Conservation (phyloP, 2,888 invertebrate species). For the Drosophila mimetica region DNA sequence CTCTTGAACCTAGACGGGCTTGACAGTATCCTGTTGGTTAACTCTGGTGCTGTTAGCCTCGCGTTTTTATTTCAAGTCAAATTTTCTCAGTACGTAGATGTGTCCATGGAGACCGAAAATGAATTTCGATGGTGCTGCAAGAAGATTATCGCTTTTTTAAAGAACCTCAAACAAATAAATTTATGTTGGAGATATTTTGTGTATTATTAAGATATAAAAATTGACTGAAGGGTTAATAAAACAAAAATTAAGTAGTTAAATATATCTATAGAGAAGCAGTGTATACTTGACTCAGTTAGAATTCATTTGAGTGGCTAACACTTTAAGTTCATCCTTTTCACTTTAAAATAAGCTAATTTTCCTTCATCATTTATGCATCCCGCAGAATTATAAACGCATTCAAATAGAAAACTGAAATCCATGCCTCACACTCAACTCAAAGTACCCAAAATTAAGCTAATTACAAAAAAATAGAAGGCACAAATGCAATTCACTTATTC, state of each 20-base stretch:
- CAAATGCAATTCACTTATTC: conserved; percentile 62
- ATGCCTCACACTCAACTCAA: neutral
- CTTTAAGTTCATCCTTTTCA: neutral
- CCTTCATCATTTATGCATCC: neutral
- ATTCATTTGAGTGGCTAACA: neutral
- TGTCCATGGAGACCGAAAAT: conserved; percentile 76
- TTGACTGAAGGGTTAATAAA: no score
- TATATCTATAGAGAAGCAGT: no score
- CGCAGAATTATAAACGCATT: neutral
- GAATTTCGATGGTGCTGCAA: conserved; percentile 49
- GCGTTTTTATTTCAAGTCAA: conserved; percentile 3
- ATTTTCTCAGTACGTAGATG: conserved; percentile 53
- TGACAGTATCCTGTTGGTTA: conserved; percentile 7
- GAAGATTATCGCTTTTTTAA: conserved; percentile 8
- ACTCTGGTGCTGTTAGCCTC: neutral
- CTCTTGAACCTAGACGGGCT: conserved; percentile 39
- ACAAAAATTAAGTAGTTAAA: no score
- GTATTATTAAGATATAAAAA: neutral
- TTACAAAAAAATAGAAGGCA: conserved; percentile 32
- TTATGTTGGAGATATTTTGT: neutral
- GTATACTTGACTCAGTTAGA: neutral
- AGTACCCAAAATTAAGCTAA: conserved; percentile 34
- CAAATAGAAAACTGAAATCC: conserved; percentile 6
- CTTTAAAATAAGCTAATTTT: conserved; percentile 2
- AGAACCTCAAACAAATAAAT: neutral